phyloP scores from a whole-genome alignment of 2,113 vertebrate genomes.

The Craseonycteris thonglongyai region DNA sequence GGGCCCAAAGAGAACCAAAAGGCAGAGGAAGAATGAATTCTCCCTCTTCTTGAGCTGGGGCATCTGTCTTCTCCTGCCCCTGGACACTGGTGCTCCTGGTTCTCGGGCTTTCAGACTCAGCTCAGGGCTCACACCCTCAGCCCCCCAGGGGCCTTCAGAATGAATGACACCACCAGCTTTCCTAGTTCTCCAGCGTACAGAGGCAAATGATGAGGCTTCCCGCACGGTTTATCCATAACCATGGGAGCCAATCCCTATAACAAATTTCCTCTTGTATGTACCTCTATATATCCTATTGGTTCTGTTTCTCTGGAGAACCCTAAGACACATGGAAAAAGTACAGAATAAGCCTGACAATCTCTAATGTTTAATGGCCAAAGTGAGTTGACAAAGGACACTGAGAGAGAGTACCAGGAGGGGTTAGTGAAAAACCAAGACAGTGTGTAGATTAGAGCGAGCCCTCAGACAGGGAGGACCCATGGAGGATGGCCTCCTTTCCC shows the following conservation, averaged over 20 bases:
- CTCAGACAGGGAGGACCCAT: neutral
- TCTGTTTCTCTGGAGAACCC: neutral
- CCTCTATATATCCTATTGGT: neutral
- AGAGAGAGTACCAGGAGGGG: rapidly evolving
- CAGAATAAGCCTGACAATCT: neutral
- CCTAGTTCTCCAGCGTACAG: neutral
- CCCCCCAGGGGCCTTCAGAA: neutral
- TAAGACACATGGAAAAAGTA: neutral
- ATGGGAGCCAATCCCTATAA: neutral
- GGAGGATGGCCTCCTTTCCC: neutral
- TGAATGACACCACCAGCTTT: neutral
- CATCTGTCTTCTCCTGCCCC: neutral
- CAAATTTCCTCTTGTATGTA: neutral
- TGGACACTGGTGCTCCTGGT: neutral
- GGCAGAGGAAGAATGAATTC: neutral
- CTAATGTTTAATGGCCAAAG: neutral
- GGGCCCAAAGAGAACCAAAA: neutral
- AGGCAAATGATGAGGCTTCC: neutral
- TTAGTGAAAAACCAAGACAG: neutral
- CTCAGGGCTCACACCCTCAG: neutral
- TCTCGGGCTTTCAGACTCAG: neutral
- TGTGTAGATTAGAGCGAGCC: too few relatives aligned
- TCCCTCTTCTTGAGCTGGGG: neutral
- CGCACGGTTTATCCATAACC: neutral
- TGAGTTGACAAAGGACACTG: neutral